Conservation (phyloP, 2,888 invertebrate genomes). For the Hesperia comma region DNA sequence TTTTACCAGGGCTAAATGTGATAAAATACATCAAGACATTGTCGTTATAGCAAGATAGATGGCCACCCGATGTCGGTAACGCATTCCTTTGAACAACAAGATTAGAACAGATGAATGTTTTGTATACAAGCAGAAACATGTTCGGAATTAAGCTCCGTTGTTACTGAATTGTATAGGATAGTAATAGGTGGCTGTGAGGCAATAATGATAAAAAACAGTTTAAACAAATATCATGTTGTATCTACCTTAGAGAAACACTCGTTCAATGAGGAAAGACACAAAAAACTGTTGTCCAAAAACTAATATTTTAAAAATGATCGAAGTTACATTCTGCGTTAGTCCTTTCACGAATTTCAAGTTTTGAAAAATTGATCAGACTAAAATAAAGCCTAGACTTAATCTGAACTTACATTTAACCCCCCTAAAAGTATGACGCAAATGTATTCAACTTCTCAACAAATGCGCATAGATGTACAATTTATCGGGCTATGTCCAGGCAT, state of each 20-base stretch:
- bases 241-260: no score
- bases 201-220: constrained; percentile 31
- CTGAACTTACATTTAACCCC: no score
- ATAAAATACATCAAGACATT: constrained; percentile 82
- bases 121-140: constrained; percentile 52
- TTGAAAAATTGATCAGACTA: no score
- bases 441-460: background rate
- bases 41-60: constrained; percentile 80
- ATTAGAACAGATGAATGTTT: constrained; percentile 64
- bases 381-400: no score
- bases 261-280: no score
- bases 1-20: constrained; percentile 77
- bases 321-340: no score
- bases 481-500: constrained; percentile 46
- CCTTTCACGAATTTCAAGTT: no score
- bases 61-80: constrained; percentile 66
- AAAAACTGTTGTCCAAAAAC: no score
- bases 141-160: constrained; percentile 54
- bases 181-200: constrained; percentile 30
- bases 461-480: constrained; percentile 8
- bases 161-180: constrained; percentile 55
- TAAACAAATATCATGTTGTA: constrained; percentile 23
- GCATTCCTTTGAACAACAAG: constrained; percentile 63
- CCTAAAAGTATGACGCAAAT: no score
- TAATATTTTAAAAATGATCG: no score